Evolutionary conservation across 2,888 invertebrate species (phyloP).

Genomic region (Eubasilissa splendida): DNA sequence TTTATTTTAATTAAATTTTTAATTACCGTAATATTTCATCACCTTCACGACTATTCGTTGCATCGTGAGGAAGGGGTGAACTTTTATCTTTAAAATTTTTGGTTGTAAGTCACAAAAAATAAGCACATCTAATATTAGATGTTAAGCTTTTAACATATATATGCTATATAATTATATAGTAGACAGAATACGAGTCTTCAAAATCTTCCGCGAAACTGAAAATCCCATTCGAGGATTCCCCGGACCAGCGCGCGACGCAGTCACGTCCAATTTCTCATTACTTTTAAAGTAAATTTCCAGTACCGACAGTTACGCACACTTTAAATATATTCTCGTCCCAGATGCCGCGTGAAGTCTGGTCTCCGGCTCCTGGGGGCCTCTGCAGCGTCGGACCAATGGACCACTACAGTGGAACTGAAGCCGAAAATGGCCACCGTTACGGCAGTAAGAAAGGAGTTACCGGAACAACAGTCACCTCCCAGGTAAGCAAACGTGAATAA

Average conservation of each 20-base stretch:
- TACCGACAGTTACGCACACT: not conserved
- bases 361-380: slow-evolving; percentile 88
- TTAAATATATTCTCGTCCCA: slow-evolving; percentile 64
- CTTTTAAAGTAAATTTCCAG: no score
- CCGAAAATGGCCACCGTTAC: slow-evolving; percentile 92
- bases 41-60: not conserved
- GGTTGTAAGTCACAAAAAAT: no score
- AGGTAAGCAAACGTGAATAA: slow-evolving; percentile 33
- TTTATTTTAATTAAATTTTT: not conserved
- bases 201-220: no score
- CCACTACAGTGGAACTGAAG: slow-evolving; percentile 89
- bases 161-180: no score
- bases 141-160: no score
- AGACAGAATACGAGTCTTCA: no score
- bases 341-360: slow-evolving; percentile 92
- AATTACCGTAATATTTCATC: not conserved
- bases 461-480: slow-evolving; percentile 52
- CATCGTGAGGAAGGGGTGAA: no score
- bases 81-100: no score
- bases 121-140: no score
- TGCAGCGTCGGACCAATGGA: slow-evolving; percentile 86
- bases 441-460: slow-evolving; percentile 77
- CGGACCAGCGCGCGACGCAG: no score
- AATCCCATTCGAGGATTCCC: no score
- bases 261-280: no score